Base-by-base conservation (phyloP, 2,888 invertebrate genomes). In the Peribatodes rhomboidaria region DNA sequence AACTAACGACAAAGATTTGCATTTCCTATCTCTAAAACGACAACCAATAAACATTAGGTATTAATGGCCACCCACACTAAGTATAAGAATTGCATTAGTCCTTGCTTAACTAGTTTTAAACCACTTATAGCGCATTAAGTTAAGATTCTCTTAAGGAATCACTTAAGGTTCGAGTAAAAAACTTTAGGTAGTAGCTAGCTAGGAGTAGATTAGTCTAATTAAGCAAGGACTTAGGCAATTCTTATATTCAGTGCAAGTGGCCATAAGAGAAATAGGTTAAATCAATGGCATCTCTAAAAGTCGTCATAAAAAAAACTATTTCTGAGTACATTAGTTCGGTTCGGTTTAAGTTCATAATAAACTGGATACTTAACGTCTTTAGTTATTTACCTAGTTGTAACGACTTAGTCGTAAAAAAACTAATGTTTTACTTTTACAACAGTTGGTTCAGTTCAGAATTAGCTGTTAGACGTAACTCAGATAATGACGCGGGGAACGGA, bases 301-400 rank as follows among this genome's bases (percentile, higher is more conserved):
- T 74, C 74, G 73, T 71, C 64, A 74, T 63, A 83, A 83, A 83
- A 83, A 81, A 87, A 88, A 82, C 85, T 87, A 87, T 87, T 87
- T 86, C 74, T 44, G 79, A 73, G 64, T 73, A 68, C 79, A 77
- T 83, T 82, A 80, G 14, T n/a, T 53, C 20, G 22, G 54, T 39
- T 49, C 35, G 59, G 68, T 71, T 50, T 39, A 8, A 59, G 52
- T 44, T 56, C 44, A 56, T 66, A 58, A 64, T 71, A 63, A 64
- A 66, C 66, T 62, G 59, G 59, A 55, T 64, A 66, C 62, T 63
- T 59, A n/a, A n/a, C 61, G 27, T 27, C 60, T 59, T 62, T 68
- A 67, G 65, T 69, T 61, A 67, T 69, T 67, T 62, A 16, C 56
- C 64, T 61, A 62, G 61, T 69, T 63, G 18, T 35, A 50, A 67